phyloP scores from a whole-genome alignment of 2,888 invertebrate genomes.

The Listrodromus nycthemerus region DNA sequence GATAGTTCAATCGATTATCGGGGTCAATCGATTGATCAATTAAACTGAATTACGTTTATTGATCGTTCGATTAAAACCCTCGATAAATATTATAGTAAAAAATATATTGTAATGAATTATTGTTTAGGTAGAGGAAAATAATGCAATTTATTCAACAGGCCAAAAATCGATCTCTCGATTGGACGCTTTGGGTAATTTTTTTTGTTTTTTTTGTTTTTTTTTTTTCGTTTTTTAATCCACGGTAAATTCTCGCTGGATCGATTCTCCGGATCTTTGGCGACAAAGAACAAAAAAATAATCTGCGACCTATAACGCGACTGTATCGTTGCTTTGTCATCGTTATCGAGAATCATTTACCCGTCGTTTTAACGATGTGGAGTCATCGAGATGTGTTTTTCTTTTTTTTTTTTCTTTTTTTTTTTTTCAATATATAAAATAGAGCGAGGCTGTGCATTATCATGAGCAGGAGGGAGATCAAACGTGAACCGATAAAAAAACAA shows the following conservation, averaged over 20 bases:
- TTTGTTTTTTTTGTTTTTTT: slow-evolving; percentile 5
- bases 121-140: slow-evolving; percentile 65
- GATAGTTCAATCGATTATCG: slow-evolving; percentile 63
- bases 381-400: slow-evolving; percentile 42
- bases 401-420: slow-evolving; percentile 18
- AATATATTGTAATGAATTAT: slow-evolving; percentile 60
- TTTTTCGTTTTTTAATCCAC: background rate
- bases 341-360: slow-evolving; percentile 46
- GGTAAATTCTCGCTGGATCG: slow-evolving; percentile 21
- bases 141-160: slow-evolving; percentile 55
- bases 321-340: slow-evolving; percentile 47
- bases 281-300: slow-evolving; percentile 16
- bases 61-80: slow-evolving; percentile 51
- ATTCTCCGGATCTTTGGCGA: background rate
- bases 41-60: slow-evolving; percentile 35
- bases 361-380: slow-evolving; percentile 45
- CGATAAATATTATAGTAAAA: slow-evolving; percentile 53
- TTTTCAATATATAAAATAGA: slow-evolving; percentile 38
- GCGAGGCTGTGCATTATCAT: slow-evolving; percentile 65
- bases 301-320: slow-evolving; percentile 9
- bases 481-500: slow-evolving; percentile 9
- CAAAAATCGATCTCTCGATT: slow-evolving; percentile 59
- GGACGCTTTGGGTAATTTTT: slow-evolving; percentile 25
- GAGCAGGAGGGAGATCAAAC: slow-evolving; percentile 44
- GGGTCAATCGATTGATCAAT: slow-evolving; percentile 52